Percentiles rank a stretch among this genome's conserved stretches.
Evolutionary conservation across 2,113 vertebrate genomes (phyloP).

Genomic region (Xyliphius kryptos): DNA sequence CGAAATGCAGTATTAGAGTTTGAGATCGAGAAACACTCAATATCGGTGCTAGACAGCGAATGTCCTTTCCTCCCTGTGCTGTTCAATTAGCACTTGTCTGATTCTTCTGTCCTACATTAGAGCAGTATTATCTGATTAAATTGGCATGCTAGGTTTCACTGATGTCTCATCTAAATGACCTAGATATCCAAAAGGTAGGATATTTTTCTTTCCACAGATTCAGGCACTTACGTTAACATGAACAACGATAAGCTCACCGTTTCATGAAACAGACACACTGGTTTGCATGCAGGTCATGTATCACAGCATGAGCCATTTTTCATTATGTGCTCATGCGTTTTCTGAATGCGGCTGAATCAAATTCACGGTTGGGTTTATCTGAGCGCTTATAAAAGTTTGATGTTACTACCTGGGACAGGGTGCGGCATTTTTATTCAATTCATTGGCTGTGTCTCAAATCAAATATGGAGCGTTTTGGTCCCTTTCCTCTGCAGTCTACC

Average conservation of each 20-base stretch:
- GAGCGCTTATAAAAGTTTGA: no score
- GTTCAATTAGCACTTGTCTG: constrained; percentile 7
- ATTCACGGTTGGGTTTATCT: constrained; percentile 1
- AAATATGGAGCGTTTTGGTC: neutral
- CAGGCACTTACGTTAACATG: constrained; percentile 13
- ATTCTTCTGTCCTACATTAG: neutral
- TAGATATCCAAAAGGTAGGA: neutral
- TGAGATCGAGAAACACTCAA: neutral
- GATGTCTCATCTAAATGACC: neutral
- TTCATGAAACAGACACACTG: constrained; percentile 15
- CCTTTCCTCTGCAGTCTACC: no score
- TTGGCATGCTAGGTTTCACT: neutral
- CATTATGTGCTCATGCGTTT: constrained; percentile 10
- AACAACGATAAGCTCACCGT: neutral
- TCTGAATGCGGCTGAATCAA: constrained; percentile 8
- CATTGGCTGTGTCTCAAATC: constrained; percentile 19
- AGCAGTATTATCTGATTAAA: constrained; percentile 5
- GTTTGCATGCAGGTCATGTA: constrained; percentile 29
- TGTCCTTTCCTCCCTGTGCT: neutral
- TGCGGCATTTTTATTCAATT: constrained; percentile 19
- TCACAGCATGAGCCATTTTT: constrained; percentile 13
- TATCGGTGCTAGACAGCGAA: neutral
- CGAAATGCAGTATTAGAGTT: constrained; percentile 52
- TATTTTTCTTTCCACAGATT: constrained; percentile 10
- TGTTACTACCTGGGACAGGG: no score